Percentiles rank a stretch among this genome's conserved stretches.
Conservation (phyloP, 2,888 invertebrate species). For the Herminia tarsipennalis region DNA sequence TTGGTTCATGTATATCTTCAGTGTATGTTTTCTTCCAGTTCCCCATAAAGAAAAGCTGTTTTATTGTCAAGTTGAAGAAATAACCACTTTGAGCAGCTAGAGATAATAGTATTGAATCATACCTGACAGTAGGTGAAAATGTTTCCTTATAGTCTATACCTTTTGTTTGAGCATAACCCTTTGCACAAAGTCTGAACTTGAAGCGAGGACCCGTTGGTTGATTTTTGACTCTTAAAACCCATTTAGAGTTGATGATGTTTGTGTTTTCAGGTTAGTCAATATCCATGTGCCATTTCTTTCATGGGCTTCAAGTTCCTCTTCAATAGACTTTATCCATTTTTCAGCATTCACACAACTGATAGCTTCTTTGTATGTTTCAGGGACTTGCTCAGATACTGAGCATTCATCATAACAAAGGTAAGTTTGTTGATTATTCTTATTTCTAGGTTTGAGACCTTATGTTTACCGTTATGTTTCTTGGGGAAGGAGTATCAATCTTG, state of each 20-base stretch:
- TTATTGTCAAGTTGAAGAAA: neutral
- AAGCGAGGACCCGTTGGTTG: conserved; percentile 27
- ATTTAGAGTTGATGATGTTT: conserved; percentile 27
- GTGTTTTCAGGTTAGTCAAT: conserved; percentile 10
- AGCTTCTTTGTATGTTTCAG: conserved; percentile 23
- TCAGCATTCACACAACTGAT: conserved; percentile 6
- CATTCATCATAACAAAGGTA: conserved; percentile 7
- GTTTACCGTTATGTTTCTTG: conserved; percentile 14
- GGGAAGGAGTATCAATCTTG: conserved; percentile 1
- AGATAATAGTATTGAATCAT: conserved; percentile 30
- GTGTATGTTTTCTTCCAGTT: too few relatives aligned
- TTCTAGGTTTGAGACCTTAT: conserved; percentile 23
- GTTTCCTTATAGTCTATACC: conserved; percentile 9
- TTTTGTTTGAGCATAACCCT: conserved; percentile 4
- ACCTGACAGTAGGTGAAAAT: conserved; percentile 31
- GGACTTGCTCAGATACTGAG: neutral
- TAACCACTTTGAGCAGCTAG: conserved; percentile 1
- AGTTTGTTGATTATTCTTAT: conserved; percentile 6
- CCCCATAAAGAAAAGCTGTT: neutral
- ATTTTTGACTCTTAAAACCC: conserved; percentile 36
- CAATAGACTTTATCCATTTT: conserved; percentile 21
- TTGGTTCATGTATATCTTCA: too few relatives aligned
- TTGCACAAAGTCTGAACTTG: conserved; percentile 21
- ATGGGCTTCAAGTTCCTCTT: conserved; percentile 18
- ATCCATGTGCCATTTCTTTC: conserved; percentile 4